Base-by-base conservation (phyloP, 2,888 invertebrate species). In the Pristionchus mayeri region DNA sequence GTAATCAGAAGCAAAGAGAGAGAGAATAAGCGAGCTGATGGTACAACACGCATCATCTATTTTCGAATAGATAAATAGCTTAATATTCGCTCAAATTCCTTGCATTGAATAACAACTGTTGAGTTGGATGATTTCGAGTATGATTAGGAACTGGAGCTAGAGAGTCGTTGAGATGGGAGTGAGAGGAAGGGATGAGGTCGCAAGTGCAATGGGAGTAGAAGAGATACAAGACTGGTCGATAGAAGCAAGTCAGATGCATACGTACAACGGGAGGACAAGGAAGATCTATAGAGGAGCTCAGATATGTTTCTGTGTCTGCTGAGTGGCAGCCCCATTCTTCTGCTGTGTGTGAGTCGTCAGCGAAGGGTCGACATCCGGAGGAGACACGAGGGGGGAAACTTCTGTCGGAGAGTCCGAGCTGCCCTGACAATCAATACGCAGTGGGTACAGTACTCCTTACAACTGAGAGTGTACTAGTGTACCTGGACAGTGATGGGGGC, bases 401-500 rank as follows among this genome's bases (percentile, higher is more conserved):
- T 11, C 21, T 13, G 76, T 13, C 24, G 48, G 24, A 21, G 37
- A 9, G 16, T 67, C 40, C 13, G 67, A 37, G 18, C 18, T 9
- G n/a, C 67, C 67, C 67, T 67, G 67, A 30, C n/a, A n/a, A n/a
- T n/a, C n/a, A n/a, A n/a, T n/a, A n/a, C n/a, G n/a, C n/a, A n/a
- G n/a, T n/a, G n/a, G n/a, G n/a, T n/a, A n/a, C n/a, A n/a, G n/a
- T n/a, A n/a, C n/a, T n/a, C n/a, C n/a, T n/a, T n/a, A n/a, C n/a
- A n/a, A n/a, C n/a, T n/a, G 30, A 63, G 11, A 34, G 30, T 63
- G 44, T 76, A 21, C 7, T 48, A 76, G n/a, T 37, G 21, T 60
- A 81, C 81, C 40, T 81, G 81, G 40, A 81, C 81, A 40, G 81
- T 81, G 18, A 81, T 81, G 18, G 81, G 81, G 7, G 48, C 50